Conservation (phyloP, 2,888 invertebrate genomes). For the Caenorhabditis afra region DNA sequence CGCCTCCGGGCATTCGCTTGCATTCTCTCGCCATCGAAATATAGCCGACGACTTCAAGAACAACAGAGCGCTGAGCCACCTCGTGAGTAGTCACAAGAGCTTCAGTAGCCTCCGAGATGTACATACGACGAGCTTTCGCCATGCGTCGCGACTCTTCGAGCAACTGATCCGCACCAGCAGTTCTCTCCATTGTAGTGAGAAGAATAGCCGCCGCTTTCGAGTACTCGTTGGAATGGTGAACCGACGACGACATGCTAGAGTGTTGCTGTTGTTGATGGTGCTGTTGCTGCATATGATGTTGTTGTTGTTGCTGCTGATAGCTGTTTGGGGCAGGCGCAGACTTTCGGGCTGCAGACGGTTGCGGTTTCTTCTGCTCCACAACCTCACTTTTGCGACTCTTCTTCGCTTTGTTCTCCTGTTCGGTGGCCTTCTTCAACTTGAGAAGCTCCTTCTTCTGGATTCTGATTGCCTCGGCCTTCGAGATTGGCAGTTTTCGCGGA, state of each 20-base stretch:
- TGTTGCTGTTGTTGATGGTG: too few species aligned
- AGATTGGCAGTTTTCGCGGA: conserved; percentile 29
- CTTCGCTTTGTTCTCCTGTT: conserved; percentile 17
- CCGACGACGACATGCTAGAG: not conserved
- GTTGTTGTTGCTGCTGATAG: not conserved
- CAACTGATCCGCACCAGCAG: conserved; percentile 34
- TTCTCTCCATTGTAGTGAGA: conserved; percentile 18
- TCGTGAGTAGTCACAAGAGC: conserved; percentile 38
- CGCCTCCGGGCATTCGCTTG: conserved; percentile 30
- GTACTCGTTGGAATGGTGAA: conserved; percentile 43
- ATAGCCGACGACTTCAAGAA: conserved; percentile 44
- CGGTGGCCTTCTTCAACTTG: not conserved
- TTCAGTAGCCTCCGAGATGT: conserved; percentile 26
- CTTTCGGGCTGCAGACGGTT: conserved; percentile 22
- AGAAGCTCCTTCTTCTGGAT: conserved; percentile 31
- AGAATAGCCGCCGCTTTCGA: conserved; percentile 25
- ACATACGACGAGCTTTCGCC: conserved; percentile 38
- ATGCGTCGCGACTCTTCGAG: conserved; percentile 26
- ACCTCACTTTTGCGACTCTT: conserved; percentile 26
- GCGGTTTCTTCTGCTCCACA: conserved; percentile 17
- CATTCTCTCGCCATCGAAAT: conserved; percentile 34
- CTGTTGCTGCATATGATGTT: too few species aligned
- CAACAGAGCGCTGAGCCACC: conserved; percentile 20
- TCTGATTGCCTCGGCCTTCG: conserved; percentile 29
- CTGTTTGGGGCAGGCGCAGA: conserved; percentile 11